Evolutionary conservation across 2,113 vertebrate genomes (phyloP).

Genomic region (Salminus brasiliensis): DNA sequence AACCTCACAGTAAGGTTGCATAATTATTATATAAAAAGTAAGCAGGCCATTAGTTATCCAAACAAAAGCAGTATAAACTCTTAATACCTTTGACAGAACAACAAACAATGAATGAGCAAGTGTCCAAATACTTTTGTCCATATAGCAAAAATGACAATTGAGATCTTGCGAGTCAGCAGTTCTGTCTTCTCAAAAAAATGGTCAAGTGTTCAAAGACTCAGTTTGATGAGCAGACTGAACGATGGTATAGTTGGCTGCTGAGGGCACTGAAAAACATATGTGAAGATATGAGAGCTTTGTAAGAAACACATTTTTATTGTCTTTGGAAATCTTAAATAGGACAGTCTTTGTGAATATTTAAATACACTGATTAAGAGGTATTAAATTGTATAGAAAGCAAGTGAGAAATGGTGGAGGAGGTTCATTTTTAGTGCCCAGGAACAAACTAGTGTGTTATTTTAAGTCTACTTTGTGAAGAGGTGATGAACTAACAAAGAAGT

Average conservation of each 20-base stretch:
- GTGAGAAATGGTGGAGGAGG: not conserved
- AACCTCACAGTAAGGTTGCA: no score
- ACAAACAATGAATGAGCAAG: no score
- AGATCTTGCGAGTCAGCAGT: no score
- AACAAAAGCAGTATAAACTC: no score
- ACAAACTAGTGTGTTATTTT: not conserved
- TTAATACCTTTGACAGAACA: no score
- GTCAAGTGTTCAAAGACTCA: no score
- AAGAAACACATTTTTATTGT: no score
- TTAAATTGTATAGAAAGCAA: not conserved
- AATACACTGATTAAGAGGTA: not conserved
- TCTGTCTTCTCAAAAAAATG: no score
- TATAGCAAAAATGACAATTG: no score
- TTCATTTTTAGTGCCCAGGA: not conserved
- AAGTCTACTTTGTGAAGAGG: not conserved
- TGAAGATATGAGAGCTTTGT: slow-evolving; percentile 19
- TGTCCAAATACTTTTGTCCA: no score
- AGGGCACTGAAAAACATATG: not conserved
- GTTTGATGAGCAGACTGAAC: not conserved
- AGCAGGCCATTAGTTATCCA: no score
- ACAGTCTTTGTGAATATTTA: not conserved
- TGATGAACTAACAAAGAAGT: not conserved
- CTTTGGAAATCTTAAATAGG: slow-evolving; percentile 16
- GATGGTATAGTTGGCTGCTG: not conserved
- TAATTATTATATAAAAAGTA: no score